A percentile compares a stretch with the other conserved stretches of the same genome.
Conservation (phyloP, 2,888 invertebrate species). For the Microctonus aethiopoides region DNA sequence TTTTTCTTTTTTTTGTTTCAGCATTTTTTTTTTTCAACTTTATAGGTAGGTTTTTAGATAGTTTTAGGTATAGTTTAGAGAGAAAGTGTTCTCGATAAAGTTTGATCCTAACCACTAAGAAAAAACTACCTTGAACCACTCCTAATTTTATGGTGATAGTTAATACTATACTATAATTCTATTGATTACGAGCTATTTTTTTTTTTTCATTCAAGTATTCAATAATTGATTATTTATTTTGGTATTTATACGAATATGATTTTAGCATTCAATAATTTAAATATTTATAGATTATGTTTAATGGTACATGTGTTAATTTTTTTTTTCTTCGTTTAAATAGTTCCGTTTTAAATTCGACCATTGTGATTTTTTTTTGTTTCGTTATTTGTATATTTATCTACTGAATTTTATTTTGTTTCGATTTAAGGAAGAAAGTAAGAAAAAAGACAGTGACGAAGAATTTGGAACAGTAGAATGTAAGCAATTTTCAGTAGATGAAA, state of each 20-base stretch:
- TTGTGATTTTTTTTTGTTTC: constrained; percentile 37
- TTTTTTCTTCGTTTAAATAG: constrained; percentile 43
- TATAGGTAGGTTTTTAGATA: constrained; percentile 55
- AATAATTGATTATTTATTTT: constrained; percentile 59
- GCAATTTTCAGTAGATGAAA: constrained; percentile 13
- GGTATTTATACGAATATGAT: constrained; percentile 61
- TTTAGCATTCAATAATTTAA: constrained; percentile 66
- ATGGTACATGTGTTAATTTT: constrained; percentile 59
- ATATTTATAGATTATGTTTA: constrained; percentile 65
- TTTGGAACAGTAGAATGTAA: neutral
- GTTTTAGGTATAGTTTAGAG: constrained; percentile 55
- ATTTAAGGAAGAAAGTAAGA: neutral
- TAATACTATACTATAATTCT: constrained; percentile 55
- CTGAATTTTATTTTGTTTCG: constrained; percentile 35
- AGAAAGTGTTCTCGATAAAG: constrained; percentile 64
- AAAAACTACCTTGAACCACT: constrained; percentile 57
- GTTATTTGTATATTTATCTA: constrained; percentile 41
- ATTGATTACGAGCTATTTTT: constrained; percentile 58
- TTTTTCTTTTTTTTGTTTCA: constrained; percentile 34
- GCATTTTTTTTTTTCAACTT: constrained; percentile 45
- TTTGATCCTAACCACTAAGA: constrained; percentile 58
- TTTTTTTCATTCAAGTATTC: constrained; percentile 52
- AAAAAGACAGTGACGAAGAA: constrained; percentile 1
- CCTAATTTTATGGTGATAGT: constrained; percentile 59
- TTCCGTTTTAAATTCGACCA: constrained; percentile 52